A percentile compares a stretch with the other conserved stretches of the same genome.
Conservation (phyloP, 2,797 vertebrate genomes). For the Sebastes elongatus region DNA sequence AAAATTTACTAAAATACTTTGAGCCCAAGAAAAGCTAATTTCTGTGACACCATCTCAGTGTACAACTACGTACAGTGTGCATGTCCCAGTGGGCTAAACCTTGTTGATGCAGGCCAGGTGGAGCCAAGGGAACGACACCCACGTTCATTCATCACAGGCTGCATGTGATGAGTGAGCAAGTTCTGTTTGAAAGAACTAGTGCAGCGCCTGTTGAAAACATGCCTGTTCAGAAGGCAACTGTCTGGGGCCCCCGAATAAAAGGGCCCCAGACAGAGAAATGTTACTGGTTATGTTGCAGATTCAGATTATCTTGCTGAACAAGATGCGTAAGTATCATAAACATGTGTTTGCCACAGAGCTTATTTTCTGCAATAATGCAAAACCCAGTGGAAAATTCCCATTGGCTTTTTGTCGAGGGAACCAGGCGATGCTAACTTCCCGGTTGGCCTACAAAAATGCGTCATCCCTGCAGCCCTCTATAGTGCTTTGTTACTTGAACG, state of each 20-base stretch:
- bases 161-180: slow-evolving; percentile 6
- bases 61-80: neutral
- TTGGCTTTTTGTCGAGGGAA: neutral
- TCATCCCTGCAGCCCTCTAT: neutral
- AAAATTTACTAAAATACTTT: neutral
- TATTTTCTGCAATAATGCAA: neutral
- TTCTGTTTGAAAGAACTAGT: slow-evolving; percentile 8
- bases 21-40: neutral
- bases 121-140: neutral
- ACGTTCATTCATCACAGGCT: slow-evolving; percentile 13
- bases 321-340: neutral
- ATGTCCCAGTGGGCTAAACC: slow-evolving; percentile 1
- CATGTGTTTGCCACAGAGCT: neutral
- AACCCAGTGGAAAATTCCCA: neutral
- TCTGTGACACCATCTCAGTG: neutral
- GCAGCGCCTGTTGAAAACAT: neutral
- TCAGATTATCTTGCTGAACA: neutral
- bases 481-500: neutral
- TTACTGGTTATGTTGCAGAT: neutral
- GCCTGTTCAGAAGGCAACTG: too few relatives aligned
- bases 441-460: neutral
- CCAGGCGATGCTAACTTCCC: neutral
- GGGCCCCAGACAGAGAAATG: neutral
- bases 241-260: neutral
- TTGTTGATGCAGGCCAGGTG: slow-evolving; percentile 26